These are phyloP conservation scores for Carposina sasakii DNA, from an alignment of 1,140 invertebrate species.

Conservation along the genomic window DNA sequence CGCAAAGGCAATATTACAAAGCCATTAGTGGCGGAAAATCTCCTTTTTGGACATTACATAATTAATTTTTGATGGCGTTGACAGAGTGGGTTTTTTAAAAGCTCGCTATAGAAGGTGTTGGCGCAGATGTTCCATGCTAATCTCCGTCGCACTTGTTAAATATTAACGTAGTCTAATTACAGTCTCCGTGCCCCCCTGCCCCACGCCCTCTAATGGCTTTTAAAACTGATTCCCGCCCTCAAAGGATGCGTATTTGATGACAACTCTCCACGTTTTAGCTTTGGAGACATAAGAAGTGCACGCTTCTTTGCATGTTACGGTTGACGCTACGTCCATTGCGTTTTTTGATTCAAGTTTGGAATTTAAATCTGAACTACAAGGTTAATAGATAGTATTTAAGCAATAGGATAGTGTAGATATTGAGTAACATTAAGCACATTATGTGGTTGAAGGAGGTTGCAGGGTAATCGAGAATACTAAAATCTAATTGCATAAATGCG, in stretches of 20 bases:
- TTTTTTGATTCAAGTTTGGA: too few relatives aligned
- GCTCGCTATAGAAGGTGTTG: slow-evolving; percentile 44
- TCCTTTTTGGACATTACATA: slow-evolving; percentile 45
- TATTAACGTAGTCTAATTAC: slow-evolving; percentile 71
- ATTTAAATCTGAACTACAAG: too few relatives aligned
- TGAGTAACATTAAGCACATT: too few relatives aligned
- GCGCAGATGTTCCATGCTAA: slow-evolving; percentile 58
- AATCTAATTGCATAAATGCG: too few relatives aligned
- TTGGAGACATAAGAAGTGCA: too few relatives aligned
- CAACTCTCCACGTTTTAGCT: slow-evolving; percentile 52
- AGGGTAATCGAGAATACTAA: too few relatives aligned
- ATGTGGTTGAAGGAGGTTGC: too few relatives aligned
- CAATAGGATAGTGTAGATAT: too few relatives aligned
- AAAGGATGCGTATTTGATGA: slow-evolving; percentile 70
- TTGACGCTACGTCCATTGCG: too few relatives aligned
- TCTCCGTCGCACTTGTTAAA: slow-evolving; percentile 69
- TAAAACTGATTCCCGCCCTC: slow-evolving; percentile 69
- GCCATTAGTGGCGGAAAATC: slow-evolving; percentile 41
- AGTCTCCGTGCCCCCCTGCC: slow-evolving; percentile 27
- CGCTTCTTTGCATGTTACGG: too few relatives aligned
- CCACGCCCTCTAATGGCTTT: slow-evolving; percentile 65
- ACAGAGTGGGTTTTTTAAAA: slow-evolving; percentile 61
- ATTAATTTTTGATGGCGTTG: slow-evolving; percentile 63
- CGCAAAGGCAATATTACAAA: slow-evolving; percentile 49
- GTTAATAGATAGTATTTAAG: too few relatives aligned